Conservation (phyloP, 2,113 vertebrate genomes). For the Fulmarus glacialis region DNA sequence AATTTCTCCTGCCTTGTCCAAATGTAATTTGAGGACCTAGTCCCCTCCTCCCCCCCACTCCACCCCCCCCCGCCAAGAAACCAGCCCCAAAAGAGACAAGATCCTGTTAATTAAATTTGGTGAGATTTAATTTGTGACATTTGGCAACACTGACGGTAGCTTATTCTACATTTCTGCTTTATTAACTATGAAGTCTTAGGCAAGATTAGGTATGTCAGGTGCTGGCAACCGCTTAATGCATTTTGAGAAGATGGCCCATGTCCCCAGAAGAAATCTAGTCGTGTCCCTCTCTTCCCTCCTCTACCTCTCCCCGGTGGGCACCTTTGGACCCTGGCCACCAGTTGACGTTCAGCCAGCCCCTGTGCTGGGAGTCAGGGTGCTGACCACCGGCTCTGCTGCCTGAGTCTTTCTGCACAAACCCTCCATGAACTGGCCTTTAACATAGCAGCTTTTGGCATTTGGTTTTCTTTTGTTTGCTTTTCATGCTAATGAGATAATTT, state of each 20-base stretch:
- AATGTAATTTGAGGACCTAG: background rate
- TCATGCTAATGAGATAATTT: constrained; percentile 61
- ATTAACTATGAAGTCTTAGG: constrained; percentile 51
- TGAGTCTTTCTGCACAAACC: background rate
- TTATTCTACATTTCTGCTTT: constrained; percentile 59
- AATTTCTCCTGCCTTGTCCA: background rate
- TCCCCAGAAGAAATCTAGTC: background rate
- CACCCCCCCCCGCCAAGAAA: background rate
- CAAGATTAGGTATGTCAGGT: constrained; percentile 51
- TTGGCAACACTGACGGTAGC: constrained; percentile 34
- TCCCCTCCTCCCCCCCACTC: background rate
- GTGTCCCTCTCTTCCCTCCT: background rate
- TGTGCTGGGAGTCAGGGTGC: rapidly evolving
- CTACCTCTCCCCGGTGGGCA: background rate
- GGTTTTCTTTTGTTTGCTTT: constrained; percentile 36
- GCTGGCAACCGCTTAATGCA: constrained; percentile 4
- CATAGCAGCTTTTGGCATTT: constrained; percentile 38
- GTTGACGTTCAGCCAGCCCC: background rate
- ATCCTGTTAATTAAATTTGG: constrained; percentile 48
- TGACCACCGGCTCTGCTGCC: rapidly evolving
- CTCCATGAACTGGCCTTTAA: background rate
- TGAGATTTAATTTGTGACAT: constrained; percentile 37
- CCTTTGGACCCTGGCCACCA: background rate
- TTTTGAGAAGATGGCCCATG: background rate
- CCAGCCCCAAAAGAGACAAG: background rate